Percentiles rank a stretch among this genome's conserved stretches.
Evolutionary conservation across 2,888 invertebrate genomes (phyloP).

Genomic region (Trimorus sp.): DNA sequence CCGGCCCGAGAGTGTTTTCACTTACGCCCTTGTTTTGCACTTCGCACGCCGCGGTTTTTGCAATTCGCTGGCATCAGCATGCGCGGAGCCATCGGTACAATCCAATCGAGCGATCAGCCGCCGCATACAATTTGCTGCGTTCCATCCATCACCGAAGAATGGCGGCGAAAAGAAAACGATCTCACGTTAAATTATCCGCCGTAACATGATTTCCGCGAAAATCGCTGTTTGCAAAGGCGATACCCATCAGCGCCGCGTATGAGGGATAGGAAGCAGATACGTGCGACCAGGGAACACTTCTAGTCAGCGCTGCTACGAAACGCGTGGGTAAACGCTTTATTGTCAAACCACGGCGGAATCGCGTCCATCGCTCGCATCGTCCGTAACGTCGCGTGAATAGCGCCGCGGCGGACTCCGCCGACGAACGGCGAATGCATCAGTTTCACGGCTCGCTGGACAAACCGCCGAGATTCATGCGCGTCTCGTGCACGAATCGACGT

Average conservation of each 20-base stretch:
- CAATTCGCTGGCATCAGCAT: not conserved
- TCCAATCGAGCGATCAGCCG: conserved; percentile 28
- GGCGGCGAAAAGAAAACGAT: conserved; percentile 25
- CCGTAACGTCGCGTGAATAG: conserved; percentile 63
- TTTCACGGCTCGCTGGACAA: conserved; percentile 81
- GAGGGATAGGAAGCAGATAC: conserved; percentile 67
- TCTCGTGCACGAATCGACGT: conserved; percentile 80
- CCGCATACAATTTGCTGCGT: conserved; percentile 1
- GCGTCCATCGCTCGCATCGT: conserved; percentile 68
- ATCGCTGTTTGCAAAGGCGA: conserved; percentile 42
- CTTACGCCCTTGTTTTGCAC: too few relatives aligned
- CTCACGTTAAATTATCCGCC: conserved; percentile 50
- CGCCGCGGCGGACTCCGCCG: conserved; percentile 65
- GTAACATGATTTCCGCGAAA: conserved; percentile 49
- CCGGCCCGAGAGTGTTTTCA: too few relatives aligned
- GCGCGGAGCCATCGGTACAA: not conserved
- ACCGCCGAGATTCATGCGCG: conserved; percentile 78
- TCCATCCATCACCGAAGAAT: conserved; percentile 8
- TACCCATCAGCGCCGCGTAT: conserved; percentile 66
- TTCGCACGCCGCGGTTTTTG: not conserved
- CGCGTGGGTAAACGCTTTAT: conserved; percentile 79
- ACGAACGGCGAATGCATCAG: conserved; percentile 79
- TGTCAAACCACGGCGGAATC: conserved; percentile 66
- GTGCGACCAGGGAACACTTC: conserved; percentile 66
- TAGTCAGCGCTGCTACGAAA: conserved; percentile 69